Evolutionary conservation across 2,113 vertebrate species (phyloP).

Genomic region (Anolis sagrei): DNA sequence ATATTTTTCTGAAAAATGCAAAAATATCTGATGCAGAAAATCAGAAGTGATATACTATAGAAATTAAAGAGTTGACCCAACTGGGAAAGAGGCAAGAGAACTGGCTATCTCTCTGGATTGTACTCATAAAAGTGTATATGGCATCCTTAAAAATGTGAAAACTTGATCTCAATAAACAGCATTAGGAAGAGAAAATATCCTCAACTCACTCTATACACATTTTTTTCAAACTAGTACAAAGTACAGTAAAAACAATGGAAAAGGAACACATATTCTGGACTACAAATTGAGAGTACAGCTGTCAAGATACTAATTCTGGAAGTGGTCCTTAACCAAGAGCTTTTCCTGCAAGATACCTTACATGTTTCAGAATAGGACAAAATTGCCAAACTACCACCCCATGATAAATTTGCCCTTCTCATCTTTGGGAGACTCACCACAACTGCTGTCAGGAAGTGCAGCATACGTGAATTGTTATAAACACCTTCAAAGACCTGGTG

Average conservation of each 20-base stretch:
- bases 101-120: too few relatives aligned
- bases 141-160: too few relatives aligned
- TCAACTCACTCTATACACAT: too few relatives aligned
- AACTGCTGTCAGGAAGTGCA: slow-evolving; percentile 91
- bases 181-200: too few relatives aligned
- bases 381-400: background rate
- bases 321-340: background rate
- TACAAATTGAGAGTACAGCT: background rate
- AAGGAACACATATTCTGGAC: background rate
- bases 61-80: too few relatives aligned
- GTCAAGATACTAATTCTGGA: background rate
- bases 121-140: too few relatives aligned
- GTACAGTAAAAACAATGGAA: background rate
- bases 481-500: slow-evolving; percentile 88
- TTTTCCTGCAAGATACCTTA: background rate
- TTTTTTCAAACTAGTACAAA: background rate
- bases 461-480: slow-evolving; percentile 91
- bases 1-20: too few relatives aligned
- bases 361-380: background rate
- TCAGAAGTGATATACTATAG: too few relatives aligned
- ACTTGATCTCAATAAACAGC: too few relatives aligned
- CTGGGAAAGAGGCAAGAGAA: too few relatives aligned
- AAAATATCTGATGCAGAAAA: too few relatives aligned
- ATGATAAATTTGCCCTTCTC: background rate
- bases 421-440: slow-evolving; percentile 79